phyloP scores from a whole-genome alignment of 2,888 invertebrate genomes.

The Drosophila robusta region DNA sequence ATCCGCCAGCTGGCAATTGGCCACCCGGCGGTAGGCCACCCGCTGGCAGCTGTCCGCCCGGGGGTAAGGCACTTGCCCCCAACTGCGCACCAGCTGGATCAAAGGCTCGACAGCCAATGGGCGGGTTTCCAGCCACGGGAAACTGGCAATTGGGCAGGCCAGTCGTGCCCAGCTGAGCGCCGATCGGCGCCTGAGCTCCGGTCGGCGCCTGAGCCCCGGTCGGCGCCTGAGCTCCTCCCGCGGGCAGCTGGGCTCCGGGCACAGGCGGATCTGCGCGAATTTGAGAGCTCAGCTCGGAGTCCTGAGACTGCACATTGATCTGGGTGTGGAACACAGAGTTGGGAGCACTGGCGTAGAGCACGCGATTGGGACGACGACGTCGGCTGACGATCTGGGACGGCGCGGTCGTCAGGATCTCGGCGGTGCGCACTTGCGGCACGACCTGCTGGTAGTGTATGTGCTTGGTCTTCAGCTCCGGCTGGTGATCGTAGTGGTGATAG shows the following conservation, averaged over 20 bases:
- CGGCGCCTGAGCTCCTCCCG: constrained; percentile 14
- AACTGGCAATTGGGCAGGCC: constrained; percentile 49
- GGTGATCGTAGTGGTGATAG: constrained; percentile 69
- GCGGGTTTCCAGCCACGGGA: constrained; percentile 41
- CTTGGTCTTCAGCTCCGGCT: constrained; percentile 57
- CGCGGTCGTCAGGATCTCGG: constrained; percentile 41
- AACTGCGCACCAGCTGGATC: constrained; percentile 45
- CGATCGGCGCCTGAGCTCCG: constrained; percentile 24
- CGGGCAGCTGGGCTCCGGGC: constrained; percentile 31
- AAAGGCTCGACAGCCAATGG: constrained; percentile 38
- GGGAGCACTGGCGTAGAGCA: constrained; percentile 73
- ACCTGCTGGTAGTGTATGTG: constrained; percentile 65
- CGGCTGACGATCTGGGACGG: constrained; percentile 40
- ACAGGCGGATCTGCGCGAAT: constrained; percentile 28
- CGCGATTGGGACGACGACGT: constrained; percentile 55
- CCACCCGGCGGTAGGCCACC: constrained; percentile 2
- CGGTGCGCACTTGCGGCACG: constrained; percentile 44
- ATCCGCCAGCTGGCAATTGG: constrained; percentile 12
- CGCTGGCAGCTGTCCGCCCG: constrained; percentile 17
- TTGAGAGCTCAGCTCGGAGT: constrained; percentile 62
- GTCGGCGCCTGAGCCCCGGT: constrained; percentile 5
- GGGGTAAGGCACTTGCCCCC: background rate
- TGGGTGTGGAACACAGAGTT: constrained; percentile 78
- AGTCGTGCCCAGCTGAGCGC: background rate
- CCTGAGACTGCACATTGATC: constrained; percentile 78